Evolutionary conservation across 1,140 invertebrate species (phyloP).

Genomic region (Brachionus sp.): DNA sequence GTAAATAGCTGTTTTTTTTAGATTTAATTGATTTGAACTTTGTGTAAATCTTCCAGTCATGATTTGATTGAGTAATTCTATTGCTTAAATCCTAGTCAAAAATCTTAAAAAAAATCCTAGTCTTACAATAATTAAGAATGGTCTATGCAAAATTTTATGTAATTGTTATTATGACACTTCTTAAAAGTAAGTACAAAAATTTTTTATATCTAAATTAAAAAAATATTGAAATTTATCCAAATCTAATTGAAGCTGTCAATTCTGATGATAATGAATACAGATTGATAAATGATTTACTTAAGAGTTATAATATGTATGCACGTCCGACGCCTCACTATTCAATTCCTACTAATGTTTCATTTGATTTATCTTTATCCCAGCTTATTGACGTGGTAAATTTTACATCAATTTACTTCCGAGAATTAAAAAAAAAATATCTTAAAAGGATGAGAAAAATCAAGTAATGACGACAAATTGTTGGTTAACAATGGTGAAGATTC

Average conservation of each 20-base stretch:
- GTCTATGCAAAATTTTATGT: background rate
- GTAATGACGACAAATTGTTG: constrained; percentile 43
- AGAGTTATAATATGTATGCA: constrained; percentile 27
- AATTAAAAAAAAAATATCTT: background rate
- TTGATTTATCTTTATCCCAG: constrained; percentile 75
- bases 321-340: background rate
- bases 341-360: constrained; percentile 65
- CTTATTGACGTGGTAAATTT: constrained; percentile 71
- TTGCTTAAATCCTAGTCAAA: background rate
- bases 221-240: background rate
- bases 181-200: background rate
- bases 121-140: background rate
- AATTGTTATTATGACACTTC: background rate
- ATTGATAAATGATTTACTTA: constrained; percentile 13
- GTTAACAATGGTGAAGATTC: constrained; percentile 32
- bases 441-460: constrained; percentile 45
- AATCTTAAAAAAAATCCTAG: too few relatives aligned
- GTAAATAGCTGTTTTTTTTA: background rate
- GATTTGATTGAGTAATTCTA: background rate
- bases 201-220: background rate
- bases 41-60: background rate
- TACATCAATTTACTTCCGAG: too few relatives aligned
- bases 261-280: constrained; percentile 36
- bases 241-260: background rate
- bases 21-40: constrained; percentile 3